phyloP scores from a whole-genome alignment of 2,113 vertebrate species.

The Leptobrachium leishanense region DNA sequence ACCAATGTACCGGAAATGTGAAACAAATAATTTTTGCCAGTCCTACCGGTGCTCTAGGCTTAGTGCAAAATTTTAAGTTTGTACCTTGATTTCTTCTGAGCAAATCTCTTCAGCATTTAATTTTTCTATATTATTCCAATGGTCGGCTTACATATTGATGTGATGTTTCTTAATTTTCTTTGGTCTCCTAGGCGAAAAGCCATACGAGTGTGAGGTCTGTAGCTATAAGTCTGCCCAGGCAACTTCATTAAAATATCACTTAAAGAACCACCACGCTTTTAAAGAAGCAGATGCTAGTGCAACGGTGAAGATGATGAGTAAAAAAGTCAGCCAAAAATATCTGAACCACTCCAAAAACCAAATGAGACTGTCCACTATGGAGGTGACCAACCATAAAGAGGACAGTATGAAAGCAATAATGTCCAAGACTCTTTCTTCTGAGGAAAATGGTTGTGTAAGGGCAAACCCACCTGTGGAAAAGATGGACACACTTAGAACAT shows the following conservation, averaged over 20 bases:
- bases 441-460: conserved; percentile 55
- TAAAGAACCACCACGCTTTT: conserved; percentile 92
- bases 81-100: too few species aligned
- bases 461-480: conserved; percentile 23
- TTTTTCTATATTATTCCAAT: too few species aligned
- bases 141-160: too few species aligned
- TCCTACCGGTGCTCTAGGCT: too few species aligned
- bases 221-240: conserved; percentile 96
- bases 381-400: not conserved
- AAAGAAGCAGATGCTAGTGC: conserved; percentile 63
- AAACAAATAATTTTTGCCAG: too few species aligned
- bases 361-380: conserved; percentile 59
- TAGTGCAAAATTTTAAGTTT: too few species aligned
- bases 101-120: too few species aligned
- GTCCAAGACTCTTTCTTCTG: conserved; percentile 70
- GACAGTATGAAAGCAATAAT: conserved; percentile 63
- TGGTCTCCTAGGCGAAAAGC: conserved; percentile 84
- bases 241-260: conserved; percentile 91
- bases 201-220: conserved; percentile 93
- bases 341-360: conserved; percentile 48
- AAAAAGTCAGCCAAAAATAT: conserved; percentile 55
- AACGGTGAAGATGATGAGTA: conserved; percentile 59
- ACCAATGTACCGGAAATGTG: too few species aligned
- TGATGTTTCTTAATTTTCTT: too few species aligned
- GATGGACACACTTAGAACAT: too few species aligned